Evolutionary conservation across 2,113 vertebrate genomes (phyloP), one percentile per base, ranked within the genome.

Genomic region (Ivindomyrus marchei): DNA sequence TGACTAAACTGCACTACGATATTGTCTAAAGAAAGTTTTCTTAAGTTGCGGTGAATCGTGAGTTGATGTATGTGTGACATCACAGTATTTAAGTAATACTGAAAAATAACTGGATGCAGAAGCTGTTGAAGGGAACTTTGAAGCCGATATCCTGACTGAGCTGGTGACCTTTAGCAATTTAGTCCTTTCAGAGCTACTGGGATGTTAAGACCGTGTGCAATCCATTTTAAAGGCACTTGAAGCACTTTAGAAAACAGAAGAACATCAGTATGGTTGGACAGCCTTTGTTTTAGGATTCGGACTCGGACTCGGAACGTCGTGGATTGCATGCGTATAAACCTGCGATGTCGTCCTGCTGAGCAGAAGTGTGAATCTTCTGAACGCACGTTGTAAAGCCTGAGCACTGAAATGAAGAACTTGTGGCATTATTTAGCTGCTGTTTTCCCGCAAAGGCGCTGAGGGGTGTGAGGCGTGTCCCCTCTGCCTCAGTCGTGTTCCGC

Each of bases 341-440:
- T 31, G 39, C 21, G 4, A 52, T 10, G 19, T n/a, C 50, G 27
- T 84, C 39, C 46, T 89, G 36, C 77, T 58, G 52, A 45, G 89
- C 89, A 49, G 53, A n/a, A 21, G 4, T 4, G 3, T 31, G 24
- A 50, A 13, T 36, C 4, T 45, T 36, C 58, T 52, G 27, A 15
- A 53, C 8, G 13, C 80, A 50, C 39, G 53, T 24, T 93, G 11
- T 89, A 89, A 49, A 90, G 85, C 84, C 88, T 36, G 90, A 91
- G 91, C 92, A 92, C 92, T 94, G 93, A 92, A 91, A 39, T 90
- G n/a, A 47, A 52, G 92, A 36, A 91, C 90, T 91, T 90, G 89
- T 91, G 89, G 85, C 89, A 91, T 93, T 83, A 92, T 45, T 56
- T 6, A 47, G 58, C 58, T 42, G 31, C 66, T 56, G 24, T 45